Evolutionary conservation across 1,140 invertebrate genomes (phyloP).

Genomic region (Habropoda laboriosa): DNA sequence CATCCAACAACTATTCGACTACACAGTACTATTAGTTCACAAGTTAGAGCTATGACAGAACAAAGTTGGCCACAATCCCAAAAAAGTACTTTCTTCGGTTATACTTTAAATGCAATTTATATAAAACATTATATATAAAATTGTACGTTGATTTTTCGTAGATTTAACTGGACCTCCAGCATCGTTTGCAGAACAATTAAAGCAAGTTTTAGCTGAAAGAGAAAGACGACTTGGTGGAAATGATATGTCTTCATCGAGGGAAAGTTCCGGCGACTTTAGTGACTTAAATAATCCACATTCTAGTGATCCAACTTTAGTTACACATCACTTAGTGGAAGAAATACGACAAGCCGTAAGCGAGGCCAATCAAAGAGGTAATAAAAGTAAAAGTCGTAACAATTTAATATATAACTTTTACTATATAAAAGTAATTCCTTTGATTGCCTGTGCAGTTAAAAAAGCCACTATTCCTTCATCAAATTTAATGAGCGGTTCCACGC

Average conservation of each 20-base stretch:
- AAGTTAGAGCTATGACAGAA: constrained; percentile 80
- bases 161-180: constrained; percentile 84
- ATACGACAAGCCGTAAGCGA: constrained; percentile 92
- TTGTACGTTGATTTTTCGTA: neutral
- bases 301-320: constrained; percentile 82
- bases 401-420: neutral
- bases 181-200: constrained; percentile 91
- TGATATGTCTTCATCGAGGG: constrained; percentile 83
- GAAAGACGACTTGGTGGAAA: constrained; percentile 84
- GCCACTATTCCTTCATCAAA: constrained; percentile 83
- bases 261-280: constrained; percentile 84
- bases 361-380: constrained; percentile 89
- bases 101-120: neutral
- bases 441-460: constrained; percentile 82
- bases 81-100: constrained; percentile 69
- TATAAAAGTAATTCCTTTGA: neutral
- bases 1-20: constrained; percentile 77
- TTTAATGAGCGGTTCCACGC: constrained; percentile 70
- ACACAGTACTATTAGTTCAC: constrained; percentile 80
- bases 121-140: neutral
- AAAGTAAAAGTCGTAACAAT: neutral
- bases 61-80: constrained; percentile 79
- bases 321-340: constrained; percentile 90
- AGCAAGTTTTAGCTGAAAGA: constrained; percentile 90
- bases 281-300: constrained; percentile 84